Conservation (phyloP, 2,888 invertebrate genomes). For the Tuberolachnus salignus region DNA sequence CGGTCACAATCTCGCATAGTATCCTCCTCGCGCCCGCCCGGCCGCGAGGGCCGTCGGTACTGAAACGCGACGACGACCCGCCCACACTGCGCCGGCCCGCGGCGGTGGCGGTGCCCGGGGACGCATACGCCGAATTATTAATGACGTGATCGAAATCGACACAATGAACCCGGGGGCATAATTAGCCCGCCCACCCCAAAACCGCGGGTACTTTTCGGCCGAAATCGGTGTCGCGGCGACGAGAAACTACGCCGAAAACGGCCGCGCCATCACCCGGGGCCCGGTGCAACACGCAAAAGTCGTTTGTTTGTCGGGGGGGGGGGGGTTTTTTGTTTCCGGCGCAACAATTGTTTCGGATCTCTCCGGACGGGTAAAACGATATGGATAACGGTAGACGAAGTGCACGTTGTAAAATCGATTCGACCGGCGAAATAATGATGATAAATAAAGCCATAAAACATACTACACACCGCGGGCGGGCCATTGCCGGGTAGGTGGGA, state of each 20-base stretch:
- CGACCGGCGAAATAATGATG: too few relatives aligned
- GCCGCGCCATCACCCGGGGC: too few relatives aligned
- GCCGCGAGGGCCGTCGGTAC: background rate
- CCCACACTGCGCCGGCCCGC: background rate
- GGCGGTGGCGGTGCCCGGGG: background rate
- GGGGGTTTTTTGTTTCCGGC: too few relatives aligned
- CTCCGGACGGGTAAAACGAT: too few relatives aligned
- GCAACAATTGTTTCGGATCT: too few relatives aligned
- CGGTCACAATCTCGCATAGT: conserved; percentile 15
- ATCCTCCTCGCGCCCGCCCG: background rate
- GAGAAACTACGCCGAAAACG: background rate
- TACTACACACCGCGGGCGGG: too few relatives aligned
- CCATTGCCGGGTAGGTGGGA: too few relatives aligned
- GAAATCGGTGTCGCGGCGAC: conserved; percentile 21
- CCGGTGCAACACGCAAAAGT: background rate
- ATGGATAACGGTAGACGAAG: too few relatives aligned
- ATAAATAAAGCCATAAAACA: too few relatives aligned
- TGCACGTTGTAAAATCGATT: too few relatives aligned
- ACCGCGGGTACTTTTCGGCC: background rate
- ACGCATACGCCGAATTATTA: conserved; percentile 30
- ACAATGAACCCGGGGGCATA: conserved; percentile 28
- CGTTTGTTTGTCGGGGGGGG: background rate
- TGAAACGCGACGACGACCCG: conserved; percentile 39
- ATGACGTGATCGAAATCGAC: conserved; percentile 32
- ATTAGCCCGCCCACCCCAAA: background rate